phyloP scores from a whole-genome alignment of 2,888 invertebrate genomes.

The Orthosia incerta region DNA sequence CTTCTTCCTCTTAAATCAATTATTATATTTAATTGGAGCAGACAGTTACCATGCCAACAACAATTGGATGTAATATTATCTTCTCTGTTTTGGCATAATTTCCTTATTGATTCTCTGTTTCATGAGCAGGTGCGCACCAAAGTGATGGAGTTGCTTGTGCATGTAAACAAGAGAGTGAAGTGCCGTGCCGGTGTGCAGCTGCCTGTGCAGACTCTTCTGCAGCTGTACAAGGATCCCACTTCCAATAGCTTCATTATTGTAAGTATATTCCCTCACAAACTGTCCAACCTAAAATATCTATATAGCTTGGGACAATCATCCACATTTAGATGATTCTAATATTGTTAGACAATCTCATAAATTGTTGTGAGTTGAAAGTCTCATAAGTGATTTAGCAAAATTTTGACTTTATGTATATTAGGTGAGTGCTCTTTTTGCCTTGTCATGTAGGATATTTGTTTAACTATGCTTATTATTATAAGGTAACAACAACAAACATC shows the following conservation, averaged over 20 bases:
- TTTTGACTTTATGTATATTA: background rate
- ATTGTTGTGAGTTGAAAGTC: no score
- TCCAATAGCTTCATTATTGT: slow-evolving; percentile 95
- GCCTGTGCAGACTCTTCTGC: slow-evolving; percentile 95
- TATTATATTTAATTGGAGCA: background rate
- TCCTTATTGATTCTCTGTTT: background rate
- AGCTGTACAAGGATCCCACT: slow-evolving; percentile 94
- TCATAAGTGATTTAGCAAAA: no score
- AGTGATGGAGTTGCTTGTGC: slow-evolving; percentile 98
- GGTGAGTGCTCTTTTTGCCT: slow-evolving; percentile 6
- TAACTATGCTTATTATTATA: background rate
- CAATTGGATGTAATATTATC: background rate
- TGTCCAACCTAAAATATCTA: no score
- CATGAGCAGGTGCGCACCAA: slow-evolving; percentile 90
- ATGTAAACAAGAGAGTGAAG: slow-evolving; percentile 97
- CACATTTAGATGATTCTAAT: no score
- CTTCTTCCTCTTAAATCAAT: background rate
- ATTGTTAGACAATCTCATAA: no score
- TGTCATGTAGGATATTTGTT: background rate
- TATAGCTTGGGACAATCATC: no score
- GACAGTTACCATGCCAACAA: slow-evolving; percentile 27
- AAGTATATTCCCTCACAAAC: slow-evolving; percentile 75
- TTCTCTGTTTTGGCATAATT: slow-evolving; percentile 1
- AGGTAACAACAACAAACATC: no score
- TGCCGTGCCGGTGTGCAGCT: slow-evolving; percentile 95